These are phyloP conservation scores for Iguana delicatissima DNA, from an alignment of 2,797 vertebrate species.

Conservation along the genomic window DNA sequence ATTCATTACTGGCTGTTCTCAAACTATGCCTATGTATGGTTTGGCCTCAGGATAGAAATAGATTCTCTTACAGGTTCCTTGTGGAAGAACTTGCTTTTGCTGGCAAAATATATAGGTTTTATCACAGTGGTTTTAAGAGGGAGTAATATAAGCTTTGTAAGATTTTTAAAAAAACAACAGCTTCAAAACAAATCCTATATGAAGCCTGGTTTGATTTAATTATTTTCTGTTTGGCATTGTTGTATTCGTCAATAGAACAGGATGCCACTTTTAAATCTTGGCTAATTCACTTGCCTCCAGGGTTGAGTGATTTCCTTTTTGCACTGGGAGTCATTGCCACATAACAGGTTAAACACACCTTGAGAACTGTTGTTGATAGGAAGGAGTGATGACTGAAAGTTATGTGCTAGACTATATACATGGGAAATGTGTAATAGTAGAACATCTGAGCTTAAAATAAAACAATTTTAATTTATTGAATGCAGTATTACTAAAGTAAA, in stretches of 20 bases:
- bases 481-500: neutral
- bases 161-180: conserved; percentile 28
- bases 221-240: rapidly evolving
- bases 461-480: neutral
- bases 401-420: neutral
- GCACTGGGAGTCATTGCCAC: conserved; percentile 20
- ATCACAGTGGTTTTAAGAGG: neutral
- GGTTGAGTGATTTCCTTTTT: conserved; percentile 40
- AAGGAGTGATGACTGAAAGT: rapidly evolving
- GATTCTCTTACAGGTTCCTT: conserved; percentile 1
- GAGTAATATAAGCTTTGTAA: neutral
- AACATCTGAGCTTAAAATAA: neutral
- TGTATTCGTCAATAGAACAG: rapidly evolving
- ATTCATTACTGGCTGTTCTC: conserved; percentile 2
- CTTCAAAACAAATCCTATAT: conserved; percentile 52
- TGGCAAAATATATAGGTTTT: conserved; percentile 3
- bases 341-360: conserved; percentile 36
- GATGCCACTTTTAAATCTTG: conserved; percentile 14
- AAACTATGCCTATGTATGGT: neutral
- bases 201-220: conserved; percentile 30
- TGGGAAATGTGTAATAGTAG: neutral
- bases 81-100: neutral
- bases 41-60: conserved; percentile 23
- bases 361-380: conserved; percentile 27
- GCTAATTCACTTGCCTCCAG: conserved; percentile 37